These are phyloP conservation scores for Paratrypauchen microcephalus DNA, from an alignment of 2,797 vertebrate species.

Conservation along the genomic window DNA sequence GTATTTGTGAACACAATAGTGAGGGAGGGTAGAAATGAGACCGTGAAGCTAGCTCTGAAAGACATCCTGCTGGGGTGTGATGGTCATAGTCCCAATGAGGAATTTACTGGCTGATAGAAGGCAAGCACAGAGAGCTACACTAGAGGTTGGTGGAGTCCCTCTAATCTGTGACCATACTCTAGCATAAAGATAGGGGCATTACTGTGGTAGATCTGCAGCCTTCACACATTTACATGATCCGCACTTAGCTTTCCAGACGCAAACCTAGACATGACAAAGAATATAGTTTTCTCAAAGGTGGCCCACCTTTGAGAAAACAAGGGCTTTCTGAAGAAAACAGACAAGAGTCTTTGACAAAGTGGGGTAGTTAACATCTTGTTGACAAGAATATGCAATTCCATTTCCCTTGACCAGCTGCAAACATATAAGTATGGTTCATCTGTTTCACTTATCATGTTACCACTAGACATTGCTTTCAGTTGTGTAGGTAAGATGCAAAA, in stretches of 20 bases:
- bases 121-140: slow-evolving; percentile 50
- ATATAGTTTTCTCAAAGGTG: slow-evolving; percentile 69
- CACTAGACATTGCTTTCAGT: not conserved
- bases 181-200: slow-evolving; percentile 93
- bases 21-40: slow-evolving; percentile 61
- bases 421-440: not conserved
- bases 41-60: slow-evolving; percentile 64
- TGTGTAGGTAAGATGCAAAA: too few relatives aligned
- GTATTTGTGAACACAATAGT: slow-evolving; percentile 56
- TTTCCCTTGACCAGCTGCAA: not conserved
- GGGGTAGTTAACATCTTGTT: slow-evolving; percentile 18
- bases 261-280: slow-evolving; percentile 70
- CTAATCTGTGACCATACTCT: slow-evolving; percentile 89
- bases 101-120: slow-evolving; percentile 67
- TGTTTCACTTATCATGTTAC: not conserved
- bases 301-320: too few relatives aligned
- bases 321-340: slow-evolving; percentile 51
- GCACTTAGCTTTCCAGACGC: slow-evolving; percentile 74
- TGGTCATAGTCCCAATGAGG: slow-evolving; percentile 61
- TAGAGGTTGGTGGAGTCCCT: slow-evolving; percentile 73
- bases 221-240: slow-evolving; percentile 79
- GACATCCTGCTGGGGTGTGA: slow-evolving; percentile 67
- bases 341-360: slow-evolving; percentile 21
- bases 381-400: not conserved
- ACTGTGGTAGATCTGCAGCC: slow-evolving; percentile 69